phyloP scores from a whole-genome alignment of 2,888 invertebrate species.

The Tuberolachnus salignus region DNA sequence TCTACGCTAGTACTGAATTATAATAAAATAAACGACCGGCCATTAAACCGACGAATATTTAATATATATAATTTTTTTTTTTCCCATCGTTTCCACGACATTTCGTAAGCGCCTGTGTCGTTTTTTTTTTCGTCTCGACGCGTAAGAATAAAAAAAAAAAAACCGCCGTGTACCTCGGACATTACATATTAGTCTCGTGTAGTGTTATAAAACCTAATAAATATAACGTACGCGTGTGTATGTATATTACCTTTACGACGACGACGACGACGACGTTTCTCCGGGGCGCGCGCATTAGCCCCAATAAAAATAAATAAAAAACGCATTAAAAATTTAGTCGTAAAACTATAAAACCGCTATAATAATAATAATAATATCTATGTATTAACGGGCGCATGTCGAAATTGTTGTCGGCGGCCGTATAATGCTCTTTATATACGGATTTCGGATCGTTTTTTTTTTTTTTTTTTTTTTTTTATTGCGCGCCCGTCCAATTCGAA shows the following conservation, averaged over 20 bases:
- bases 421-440: not conserved
- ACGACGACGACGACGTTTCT: not conserved
- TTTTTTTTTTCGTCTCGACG: slow-evolving; percentile 12
- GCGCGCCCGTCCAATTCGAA: not conserved
- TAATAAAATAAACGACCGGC: not conserved
- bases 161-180: not conserved
- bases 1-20: too few relatives aligned
- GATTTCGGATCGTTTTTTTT: slow-evolving; percentile 28
- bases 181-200: slow-evolving; percentile 26
- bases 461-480: not conserved
- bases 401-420: slow-evolving; percentile 15
- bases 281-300: slow-evolving; percentile 25
- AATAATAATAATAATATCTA: too few relatives aligned
- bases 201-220: too few relatives aligned
- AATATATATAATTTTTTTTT: not conserved
- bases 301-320: slow-evolving; percentile 45
- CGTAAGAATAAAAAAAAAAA: slow-evolving; percentile 39
- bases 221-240: too few relatives aligned
- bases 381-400: slow-evolving; percentile 3
- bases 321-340: slow-evolving; percentile 49
- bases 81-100: slow-evolving; percentile 6
- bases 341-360: slow-evolving; percentile 23
- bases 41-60: not conserved
- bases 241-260: not conserved
- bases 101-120: slow-evolving; percentile 18